Base-by-base conservation (phyloP, 2,113 vertebrate species). In the Pelvicachromis taeniatus region DNA sequence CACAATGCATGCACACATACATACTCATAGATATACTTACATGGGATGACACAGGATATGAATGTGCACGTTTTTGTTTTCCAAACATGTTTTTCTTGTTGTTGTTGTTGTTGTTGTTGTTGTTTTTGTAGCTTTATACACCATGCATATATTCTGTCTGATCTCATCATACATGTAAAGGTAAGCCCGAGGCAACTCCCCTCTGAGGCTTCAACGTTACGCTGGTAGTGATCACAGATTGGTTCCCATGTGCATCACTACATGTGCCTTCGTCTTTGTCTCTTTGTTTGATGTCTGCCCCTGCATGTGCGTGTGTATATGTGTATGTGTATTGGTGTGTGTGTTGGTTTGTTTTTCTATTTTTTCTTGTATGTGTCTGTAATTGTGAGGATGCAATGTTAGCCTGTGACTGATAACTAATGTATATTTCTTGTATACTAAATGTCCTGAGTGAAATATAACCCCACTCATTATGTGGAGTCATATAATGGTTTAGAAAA, bases 81-180 rank as follows among this genome's bases (percentile, higher is more conserved):
- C 54, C 19, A 21, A 55, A 63, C 78, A 59, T 82, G 58, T 85
- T 90, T 56, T 80, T 40, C 42, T 55, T 83, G 68, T 84, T 88
- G n/a, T 58, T 90, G 82, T 88, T n/a, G n/a, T n/a, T n/a, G n/a
- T n/a, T 91, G 68, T 91, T 93, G 81, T 89, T 91, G 70, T 92
- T 92, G 82, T 70, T 88, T 91, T 89, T 90, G 82, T 87, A 77
- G 68, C 10, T 50, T 50, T 75, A 17, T 33, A 84, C 82, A 85
- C 35, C 80, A 91, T 90, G 86, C 53, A 93, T 92, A 85, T 87
- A 93, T 92, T 95, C 90, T 68, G 70, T 92, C 83, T 90, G 89
- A 94, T 92, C 83, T 78, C 3, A 29, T 80, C 56, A 81, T 77
- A 89, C 83, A 87, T 91, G 84, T 89, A 86, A 91, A 87, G 91